Evolutionary conservation across 1,140 invertebrate species (phyloP).

Genomic region (Geopemphigus sp.): DNA sequence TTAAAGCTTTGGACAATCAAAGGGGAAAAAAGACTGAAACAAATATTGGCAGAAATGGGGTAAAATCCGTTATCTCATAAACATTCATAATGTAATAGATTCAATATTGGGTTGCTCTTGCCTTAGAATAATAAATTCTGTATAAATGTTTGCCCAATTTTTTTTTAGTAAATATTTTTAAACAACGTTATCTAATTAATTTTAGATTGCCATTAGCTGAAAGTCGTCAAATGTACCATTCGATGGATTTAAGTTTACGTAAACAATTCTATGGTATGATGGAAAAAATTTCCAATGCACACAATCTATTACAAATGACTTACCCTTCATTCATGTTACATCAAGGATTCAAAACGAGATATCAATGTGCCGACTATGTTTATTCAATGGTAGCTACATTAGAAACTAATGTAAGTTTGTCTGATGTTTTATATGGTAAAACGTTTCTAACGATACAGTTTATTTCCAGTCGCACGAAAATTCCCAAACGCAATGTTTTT

Average conservation of each 20-base stretch:
- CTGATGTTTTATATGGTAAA: background rate
- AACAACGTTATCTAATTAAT: conserved; percentile 45
- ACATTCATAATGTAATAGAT: too few species aligned
- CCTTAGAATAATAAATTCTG: background rate
- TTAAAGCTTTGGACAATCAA: conserved; percentile 79
- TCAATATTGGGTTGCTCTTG: background rate
- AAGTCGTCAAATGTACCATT: conserved; percentile 77
- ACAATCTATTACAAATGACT: conserved; percentile 71
- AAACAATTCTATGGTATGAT: conserved; percentile 74
- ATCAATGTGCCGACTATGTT: conserved; percentile 80
- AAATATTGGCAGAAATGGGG: conserved; percentile 91
- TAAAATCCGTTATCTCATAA: conserved; percentile 52
- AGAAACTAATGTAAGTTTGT: conserved; percentile 66
- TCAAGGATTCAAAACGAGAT: conserved; percentile 77
- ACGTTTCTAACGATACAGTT: background rate
- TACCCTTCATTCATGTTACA: conserved; percentile 72
- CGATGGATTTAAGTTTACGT: conserved; percentile 84
- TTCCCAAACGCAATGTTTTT: conserved; percentile 52
- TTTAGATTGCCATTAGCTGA: conserved; percentile 77
- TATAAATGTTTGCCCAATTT: background rate
- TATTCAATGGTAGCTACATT: conserved; percentile 77
- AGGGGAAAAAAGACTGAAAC: conserved; percentile 79
- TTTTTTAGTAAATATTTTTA: background rate
- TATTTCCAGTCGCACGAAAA: conserved; percentile 55
- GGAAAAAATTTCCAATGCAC: conserved; percentile 76